Conservation (phyloP, 2,113 vertebrate genomes). For the Nannospalax galili region DNA sequence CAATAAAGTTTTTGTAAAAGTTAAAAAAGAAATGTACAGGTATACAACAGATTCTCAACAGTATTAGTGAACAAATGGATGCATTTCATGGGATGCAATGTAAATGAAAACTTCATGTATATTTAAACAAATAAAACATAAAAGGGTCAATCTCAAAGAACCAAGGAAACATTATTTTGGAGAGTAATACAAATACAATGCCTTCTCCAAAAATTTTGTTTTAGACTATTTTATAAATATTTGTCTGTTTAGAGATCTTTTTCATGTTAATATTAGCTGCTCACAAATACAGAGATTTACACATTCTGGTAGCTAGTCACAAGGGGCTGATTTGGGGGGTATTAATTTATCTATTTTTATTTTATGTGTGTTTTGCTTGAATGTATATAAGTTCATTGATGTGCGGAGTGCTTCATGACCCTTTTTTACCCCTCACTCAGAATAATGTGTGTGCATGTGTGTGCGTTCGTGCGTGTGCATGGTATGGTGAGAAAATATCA, state of each 20-base stretch:
- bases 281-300: background rate
- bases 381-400: too few relatives aligned
- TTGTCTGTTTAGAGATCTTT: constrained; percentile 30
- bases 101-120: constrained; percentile 13
- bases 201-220: constrained; percentile 19
- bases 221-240: background rate
- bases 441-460: too few relatives aligned
- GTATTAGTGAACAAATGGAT: constrained; percentile 21
- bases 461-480: too few relatives aligned
- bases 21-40: background rate
- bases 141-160: background rate
- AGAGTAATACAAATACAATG: background rate
- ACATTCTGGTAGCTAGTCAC: background rate
- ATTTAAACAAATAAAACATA: background rate
- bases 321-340: background rate
- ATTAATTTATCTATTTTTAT: too few relatives aligned
- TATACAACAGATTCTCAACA: background rate
- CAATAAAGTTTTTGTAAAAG: too few relatives aligned
- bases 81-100: background rate
- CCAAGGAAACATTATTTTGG: background rate
- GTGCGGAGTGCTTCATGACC: too few relatives aligned
- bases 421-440: too few relatives aligned
- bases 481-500: too few relatives aligned
- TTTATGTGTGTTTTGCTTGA: too few relatives aligned
- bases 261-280: background rate